Evolutionary conservation across 2,797 vertebrate species (phyloP), one percentile per base, ranked within the genome.

Genomic region (Carapus acus): DNA sequence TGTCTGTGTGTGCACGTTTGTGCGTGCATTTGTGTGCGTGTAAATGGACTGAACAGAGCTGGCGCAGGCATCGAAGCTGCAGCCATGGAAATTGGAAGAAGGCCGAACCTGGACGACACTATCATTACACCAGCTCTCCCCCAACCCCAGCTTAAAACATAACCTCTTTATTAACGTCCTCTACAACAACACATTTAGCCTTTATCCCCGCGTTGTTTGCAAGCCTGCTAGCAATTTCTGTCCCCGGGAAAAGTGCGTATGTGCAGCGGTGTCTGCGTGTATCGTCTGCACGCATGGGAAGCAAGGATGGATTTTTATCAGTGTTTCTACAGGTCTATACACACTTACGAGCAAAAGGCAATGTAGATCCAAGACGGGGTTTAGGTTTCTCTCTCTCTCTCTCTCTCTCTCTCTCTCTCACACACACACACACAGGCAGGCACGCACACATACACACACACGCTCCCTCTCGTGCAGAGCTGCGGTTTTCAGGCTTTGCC

Each of bases 401-500:
- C n/a, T n/a, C 49, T 13, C 3, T 59, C 44, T 29, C 23, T 51
- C 14, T 15, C 20, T 49, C 37, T 37, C 42, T 42, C 22, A 33
- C 4, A 2, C 42, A 11, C 27, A 29, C 27, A 29, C 27, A 29
- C 59, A 52, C 31, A 61, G 44, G 60, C 33, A 58, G 40, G 49
- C 62, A 65, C 54, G 50, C 23, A 54, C 42, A 29, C 27, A n/a
- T 19, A 38, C 38, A 47, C 34, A 40, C 43, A 47, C 40, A 50
- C 33, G 27, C 41, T 22, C 8, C 53, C 57, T 41, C 37, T 9
- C 45, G 53, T 24, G 23, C 72, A 48, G 69, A 55, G 62, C 52
- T 50, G 42, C 59, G 71, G 59, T 73, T 81, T 68, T 72, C 60
- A 68, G 80, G 67, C 73, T 60, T 9, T 62, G 74, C 67, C 80